Percentiles rank a stretch among this genome's conserved stretches.
phyloP scores from a whole-genome alignment of 1,140 invertebrate genomes.

The Atopsyche davidsoni region DNA sequence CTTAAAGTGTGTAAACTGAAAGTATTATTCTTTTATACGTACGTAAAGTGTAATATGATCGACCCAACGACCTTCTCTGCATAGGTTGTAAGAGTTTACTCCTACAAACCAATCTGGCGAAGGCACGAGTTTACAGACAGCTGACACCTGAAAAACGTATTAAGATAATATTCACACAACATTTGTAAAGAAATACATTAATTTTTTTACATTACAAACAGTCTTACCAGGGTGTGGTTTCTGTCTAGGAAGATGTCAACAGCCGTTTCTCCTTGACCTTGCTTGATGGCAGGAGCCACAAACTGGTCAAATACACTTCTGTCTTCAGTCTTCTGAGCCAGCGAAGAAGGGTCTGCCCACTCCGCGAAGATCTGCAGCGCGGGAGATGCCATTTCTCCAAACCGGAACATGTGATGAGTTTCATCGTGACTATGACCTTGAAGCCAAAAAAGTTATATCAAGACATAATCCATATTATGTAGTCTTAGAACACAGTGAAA shows the following conservation, averaged over 20 bases:
- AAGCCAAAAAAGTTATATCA: no score
- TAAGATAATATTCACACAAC: background rate
- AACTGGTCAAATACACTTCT: constrained; percentile 72
- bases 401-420: constrained; percentile 69
- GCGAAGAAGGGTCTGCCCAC: constrained; percentile 62
- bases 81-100: constrained; percentile 78
- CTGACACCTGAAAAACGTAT: constrained; percentile 53
- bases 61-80: constrained; percentile 88
- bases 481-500: no score
- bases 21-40: no score
- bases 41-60: constrained; percentile 76
- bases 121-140: constrained; percentile 79
- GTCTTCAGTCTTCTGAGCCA: constrained; percentile 55
- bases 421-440: constrained; percentile 81
- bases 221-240: constrained; percentile 52
- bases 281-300: constrained; percentile 64
- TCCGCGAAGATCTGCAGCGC: constrained; percentile 77
- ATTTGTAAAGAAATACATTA: background rate
- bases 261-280: constrained; percentile 69
- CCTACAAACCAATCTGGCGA: constrained; percentile 98
- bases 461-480: no score
- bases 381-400: constrained; percentile 63
- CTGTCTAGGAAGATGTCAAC: constrained; percentile 81
- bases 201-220: background rate
- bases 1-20: no score